Base-by-base conservation (phyloP, 2,113 vertebrate species). In the Picathartes gymnocephalus region DNA sequence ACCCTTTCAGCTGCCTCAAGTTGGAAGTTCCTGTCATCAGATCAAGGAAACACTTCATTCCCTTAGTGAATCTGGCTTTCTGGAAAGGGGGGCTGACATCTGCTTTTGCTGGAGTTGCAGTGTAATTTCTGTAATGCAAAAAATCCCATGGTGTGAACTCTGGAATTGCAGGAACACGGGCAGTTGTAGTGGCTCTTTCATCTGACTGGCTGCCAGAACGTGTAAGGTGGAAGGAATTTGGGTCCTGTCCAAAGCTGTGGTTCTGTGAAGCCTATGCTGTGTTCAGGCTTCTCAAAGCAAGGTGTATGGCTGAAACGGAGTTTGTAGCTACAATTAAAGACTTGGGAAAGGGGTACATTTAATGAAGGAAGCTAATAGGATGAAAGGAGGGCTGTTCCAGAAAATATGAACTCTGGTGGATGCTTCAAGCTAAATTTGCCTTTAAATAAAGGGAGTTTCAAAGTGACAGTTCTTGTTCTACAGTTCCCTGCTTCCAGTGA, bases 161-260 rank as follows among this genome's bases (percentile, higher is more conserved):
- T 0, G 44, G 40, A 60, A 61, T 4, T 3, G 7, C 23, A 33
- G n/a, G 69, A 70, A 31, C 16, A 3, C 0, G 6, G 19, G 39
- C 25, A 40, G 33, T 47, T 64, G 30, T 22, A 40, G 61, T 10
- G 5, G 6, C 47, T 51, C 42, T 77, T 86, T 65, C 13, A 40
- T 66, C 33, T 72, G 53, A 71, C 16, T 33, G 60, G 13, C n/a
- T 82, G 62, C 58, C 50, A 47, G 65, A 21, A 24, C 9, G 17
- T 25, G 3, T 7, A 48, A 53, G 10, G 16, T 62, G n/a, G 24
- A 77, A 70, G 57, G 24, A 88, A 5, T 31, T 62, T 56, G 56
- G 33, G n/a, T 95, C 42, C 27, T 58, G 51, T 88, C 72, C 28
- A 47, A 66, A 53, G n/a, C 58, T 60, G 23, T 28, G 4, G 23